Evolutionary conservation across 2,113 vertebrate genomes (phyloP).

Genomic region (Indri indri): DNA sequence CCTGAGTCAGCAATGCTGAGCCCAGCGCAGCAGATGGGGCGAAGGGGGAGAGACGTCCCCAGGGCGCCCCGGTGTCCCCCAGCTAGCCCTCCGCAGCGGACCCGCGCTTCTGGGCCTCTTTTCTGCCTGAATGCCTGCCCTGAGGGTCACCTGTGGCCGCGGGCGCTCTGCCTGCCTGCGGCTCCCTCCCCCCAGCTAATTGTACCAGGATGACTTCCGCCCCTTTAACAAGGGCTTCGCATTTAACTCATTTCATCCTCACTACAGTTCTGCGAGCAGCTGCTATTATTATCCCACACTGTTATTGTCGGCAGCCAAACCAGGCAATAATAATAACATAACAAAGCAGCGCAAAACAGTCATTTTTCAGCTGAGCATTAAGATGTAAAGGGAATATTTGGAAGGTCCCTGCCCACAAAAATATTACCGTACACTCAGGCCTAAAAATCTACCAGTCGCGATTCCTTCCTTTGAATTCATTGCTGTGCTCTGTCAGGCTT

Average conservation of each 20-base stretch:
- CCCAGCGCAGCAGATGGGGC: background rate
- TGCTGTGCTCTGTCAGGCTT: background rate
- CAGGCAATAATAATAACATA: background rate
- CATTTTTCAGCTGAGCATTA: background rate
- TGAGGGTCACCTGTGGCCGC: background rate
- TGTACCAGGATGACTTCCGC: background rate
- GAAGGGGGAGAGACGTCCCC: background rate
- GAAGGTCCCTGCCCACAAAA: background rate
- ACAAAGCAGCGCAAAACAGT: background rate
- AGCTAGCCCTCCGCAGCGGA: rapidly evolving
- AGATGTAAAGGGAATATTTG: background rate
- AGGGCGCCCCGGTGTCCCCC: background rate
- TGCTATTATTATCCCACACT: background rate
- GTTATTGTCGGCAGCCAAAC: background rate
- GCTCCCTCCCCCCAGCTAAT: background rate
- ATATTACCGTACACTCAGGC: background rate
- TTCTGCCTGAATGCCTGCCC: background rate
- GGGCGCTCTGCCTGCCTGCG: background rate
- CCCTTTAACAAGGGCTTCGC: background rate
- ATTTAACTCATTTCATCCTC: background rate
- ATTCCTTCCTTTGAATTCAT: background rate
- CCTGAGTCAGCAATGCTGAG: background rate
- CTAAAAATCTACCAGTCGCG: background rate
- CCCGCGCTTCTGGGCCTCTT: background rate
- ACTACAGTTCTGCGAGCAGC: background rate